Conservation (phyloP, 2,797 vertebrate species). For the Pachyuromys duprasi region DNA sequence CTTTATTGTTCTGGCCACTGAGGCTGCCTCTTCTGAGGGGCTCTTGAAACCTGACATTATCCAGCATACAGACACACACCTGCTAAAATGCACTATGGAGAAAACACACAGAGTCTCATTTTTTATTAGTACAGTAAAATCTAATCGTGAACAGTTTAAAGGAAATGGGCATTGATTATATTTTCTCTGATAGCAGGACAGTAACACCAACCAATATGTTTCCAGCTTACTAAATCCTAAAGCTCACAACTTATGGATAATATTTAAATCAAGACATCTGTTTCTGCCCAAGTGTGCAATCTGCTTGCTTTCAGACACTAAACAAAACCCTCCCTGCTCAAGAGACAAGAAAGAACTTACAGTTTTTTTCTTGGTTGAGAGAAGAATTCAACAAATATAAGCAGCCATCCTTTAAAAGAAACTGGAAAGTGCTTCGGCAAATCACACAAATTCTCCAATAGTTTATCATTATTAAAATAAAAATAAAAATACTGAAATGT, state of each 20-base stretch:
- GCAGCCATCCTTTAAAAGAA: background rate
- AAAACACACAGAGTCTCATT: conserved; percentile 42
- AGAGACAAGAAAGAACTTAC: background rate
- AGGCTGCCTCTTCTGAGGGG: background rate
- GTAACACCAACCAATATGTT: background rate
- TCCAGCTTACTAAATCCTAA: conserved; percentile 40
- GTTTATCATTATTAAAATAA: background rate
- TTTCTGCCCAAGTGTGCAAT: conserved; percentile 42
- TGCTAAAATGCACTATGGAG: conserved; percentile 34
- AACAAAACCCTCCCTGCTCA: background rate
- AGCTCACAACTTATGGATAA: background rate
- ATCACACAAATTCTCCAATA: background rate
- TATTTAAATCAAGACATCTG: conserved; percentile 26
- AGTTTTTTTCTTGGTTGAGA: background rate
- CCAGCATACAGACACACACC: conserved; percentile 6
- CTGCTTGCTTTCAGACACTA: conserved; percentile 17
- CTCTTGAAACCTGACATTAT: background rate
- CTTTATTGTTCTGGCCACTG: background rate
- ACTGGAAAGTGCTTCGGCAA: background rate
- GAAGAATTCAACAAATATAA: conserved; percentile 51
- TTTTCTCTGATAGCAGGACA: conserved; percentile 22
- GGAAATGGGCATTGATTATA: background rate
- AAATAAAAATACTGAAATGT: background rate
- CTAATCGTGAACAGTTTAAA: conserved; percentile 56
- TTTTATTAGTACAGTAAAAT: conserved; percentile 28